Percentiles rank a stretch among this genome's conserved stretches.
Evolutionary conservation across 2,113 vertebrate species (phyloP).

Genomic region (Syrrhaptes paradoxus): DNA sequence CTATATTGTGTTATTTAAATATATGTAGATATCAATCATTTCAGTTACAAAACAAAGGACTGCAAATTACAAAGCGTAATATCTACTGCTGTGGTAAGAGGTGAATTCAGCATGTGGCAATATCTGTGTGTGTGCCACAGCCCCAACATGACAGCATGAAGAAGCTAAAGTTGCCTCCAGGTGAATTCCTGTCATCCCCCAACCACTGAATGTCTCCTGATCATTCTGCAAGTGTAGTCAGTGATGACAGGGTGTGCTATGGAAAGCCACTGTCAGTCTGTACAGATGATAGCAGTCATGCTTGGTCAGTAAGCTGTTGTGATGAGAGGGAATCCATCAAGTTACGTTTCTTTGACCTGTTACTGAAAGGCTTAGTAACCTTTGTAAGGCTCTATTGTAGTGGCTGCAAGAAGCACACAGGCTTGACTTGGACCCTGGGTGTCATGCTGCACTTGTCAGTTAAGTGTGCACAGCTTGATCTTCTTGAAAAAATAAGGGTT

Average conservation of each 20-base stretch:
- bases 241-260: background rate
- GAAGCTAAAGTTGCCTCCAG: background rate
- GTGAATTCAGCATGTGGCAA: background rate
- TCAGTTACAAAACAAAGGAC: background rate
- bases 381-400: background rate
- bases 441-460: background rate
- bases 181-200: background rate
- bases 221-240: background rate
- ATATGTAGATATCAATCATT: background rate
- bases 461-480: background rate
- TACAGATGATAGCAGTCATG: background rate
- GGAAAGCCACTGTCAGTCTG: background rate
- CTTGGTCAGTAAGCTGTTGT: background rate
- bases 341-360: background rate
- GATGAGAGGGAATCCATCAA: background rate
- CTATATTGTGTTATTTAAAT: background rate
- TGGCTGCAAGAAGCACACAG: background rate
- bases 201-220: background rate
- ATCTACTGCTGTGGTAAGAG: background rate
- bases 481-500: background rate
- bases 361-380: background rate
- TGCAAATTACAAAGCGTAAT: background rate
- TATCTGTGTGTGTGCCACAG: background rate
- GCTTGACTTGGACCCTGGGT: background rate
- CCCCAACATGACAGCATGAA: background rate